Base-by-base conservation (phyloP, 1,140 invertebrate species). In the Drosophila eugracilis region DNA sequence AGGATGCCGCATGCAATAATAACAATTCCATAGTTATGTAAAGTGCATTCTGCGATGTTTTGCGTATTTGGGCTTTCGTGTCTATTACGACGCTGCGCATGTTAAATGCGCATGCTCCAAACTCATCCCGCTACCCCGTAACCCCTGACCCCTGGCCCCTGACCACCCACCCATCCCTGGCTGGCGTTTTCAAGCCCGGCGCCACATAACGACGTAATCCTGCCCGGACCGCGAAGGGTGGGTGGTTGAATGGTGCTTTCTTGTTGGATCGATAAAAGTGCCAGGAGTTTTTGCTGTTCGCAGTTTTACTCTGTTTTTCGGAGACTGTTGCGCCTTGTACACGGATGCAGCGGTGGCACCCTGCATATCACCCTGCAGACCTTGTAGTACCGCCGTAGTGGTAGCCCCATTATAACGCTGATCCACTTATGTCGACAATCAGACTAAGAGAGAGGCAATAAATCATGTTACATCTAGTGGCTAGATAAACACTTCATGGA, bases 231-330 rank as follows among this genome's bases (percentile, higher is more conserved):
- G 24, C 7, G 24, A 21, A 15, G 9, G 55, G 32, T 60, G 32
- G 39, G 50, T 41, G 32, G 17, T 17, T 36, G 50, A 12, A 7
- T n/a, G 54, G 36, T 37, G 21, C 34, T 21, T 28, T 34, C 15
- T 71, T 88, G 83, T 88, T 88, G 83, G 83, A 88, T 88, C 83
- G 83, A 88, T 88, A 88, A 88, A 70, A 81, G 45, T 45, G 47
- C 48, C 55, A 59, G 57, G 55, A 62, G 47, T 24, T 22, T 24
- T 28, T 26, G 58, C 37, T 36, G 53, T 6, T 22, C 37, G 58
- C 28, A 36, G 59, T n/a, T 32, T 36, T 60, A 21, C 26, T 26
- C 12, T 34, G 55, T 34, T n/a, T 37, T 65, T 32, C 19, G 44
- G 19, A 19, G 63, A 74, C 71, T 74, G 70, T 73, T 73, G 69